A percentile compares a stretch with the other conserved stretches of the same genome.
Conservation (phyloP, 2,888 invertebrate species). For the Gibbula magus region DNA sequence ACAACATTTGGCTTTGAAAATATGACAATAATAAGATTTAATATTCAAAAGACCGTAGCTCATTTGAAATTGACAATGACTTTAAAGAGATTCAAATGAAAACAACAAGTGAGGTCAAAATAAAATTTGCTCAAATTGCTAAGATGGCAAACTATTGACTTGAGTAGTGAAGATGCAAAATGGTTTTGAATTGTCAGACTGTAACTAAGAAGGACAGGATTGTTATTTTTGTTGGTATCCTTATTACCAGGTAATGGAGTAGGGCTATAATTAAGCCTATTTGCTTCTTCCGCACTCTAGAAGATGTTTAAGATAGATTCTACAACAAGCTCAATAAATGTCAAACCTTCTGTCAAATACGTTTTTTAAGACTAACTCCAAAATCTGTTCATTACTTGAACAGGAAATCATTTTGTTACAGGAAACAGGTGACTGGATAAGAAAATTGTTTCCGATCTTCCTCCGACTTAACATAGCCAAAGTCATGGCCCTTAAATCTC, state of each 20-base stretch:
- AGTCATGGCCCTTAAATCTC: constrained; percentile 18
- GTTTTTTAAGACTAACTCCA: constrained; percentile 4
- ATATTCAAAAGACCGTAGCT: too few relatives aligned
- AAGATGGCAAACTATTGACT: too few relatives aligned
- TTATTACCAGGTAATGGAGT: neutral
- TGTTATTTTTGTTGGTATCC: constrained; percentile 4
- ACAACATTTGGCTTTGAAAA: too few relatives aligned
- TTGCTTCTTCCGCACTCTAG: neutral
- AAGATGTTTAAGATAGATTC: neutral
- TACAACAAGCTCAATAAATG: neutral
- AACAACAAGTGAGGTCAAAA: too few relatives aligned
- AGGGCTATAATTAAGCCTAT: neutral
- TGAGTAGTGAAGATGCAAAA: too few relatives aligned
- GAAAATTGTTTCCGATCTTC: constrained; percentile 25
- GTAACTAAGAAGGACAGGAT: neutral
- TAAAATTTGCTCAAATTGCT: too few relatives aligned
- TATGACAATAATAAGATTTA: too few relatives aligned
- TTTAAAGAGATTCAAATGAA: too few relatives aligned
- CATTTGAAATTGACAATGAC: too few relatives aligned
- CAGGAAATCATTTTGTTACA: neutral
- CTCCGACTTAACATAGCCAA: constrained; percentile 10
- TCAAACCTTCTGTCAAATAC: neutral
- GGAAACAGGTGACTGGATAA: constrained; percentile 10
- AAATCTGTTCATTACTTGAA: neutral
- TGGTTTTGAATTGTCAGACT: too few relatives aligned